phyloP scores from a whole-genome alignment of 2,113 vertebrate species.

The Danionella cerebrum region DNA sequence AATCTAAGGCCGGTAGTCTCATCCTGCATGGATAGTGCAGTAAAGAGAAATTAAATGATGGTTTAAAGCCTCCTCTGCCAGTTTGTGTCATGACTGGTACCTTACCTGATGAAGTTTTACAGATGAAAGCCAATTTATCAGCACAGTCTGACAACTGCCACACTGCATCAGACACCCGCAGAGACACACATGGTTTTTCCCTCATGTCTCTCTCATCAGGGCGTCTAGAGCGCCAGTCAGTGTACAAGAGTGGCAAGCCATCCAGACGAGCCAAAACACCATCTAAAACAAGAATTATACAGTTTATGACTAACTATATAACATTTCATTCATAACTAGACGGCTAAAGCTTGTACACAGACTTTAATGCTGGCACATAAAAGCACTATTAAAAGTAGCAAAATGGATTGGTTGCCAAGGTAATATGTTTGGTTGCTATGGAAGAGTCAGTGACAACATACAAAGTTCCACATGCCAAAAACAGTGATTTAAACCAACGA shows the following conservation, averaged over 20 bases:
- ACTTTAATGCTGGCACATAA: too few species aligned
- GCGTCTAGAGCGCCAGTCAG: constrained; percentile 75
- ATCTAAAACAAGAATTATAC: constrained; percentile 54
- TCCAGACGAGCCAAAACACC: constrained; percentile 73
- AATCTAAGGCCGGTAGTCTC: background rate
- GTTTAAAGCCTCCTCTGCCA: background rate
- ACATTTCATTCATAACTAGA: too few species aligned
- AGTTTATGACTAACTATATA: too few species aligned
- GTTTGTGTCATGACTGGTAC: background rate
- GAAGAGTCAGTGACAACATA: too few species aligned
- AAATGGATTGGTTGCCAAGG: too few species aligned
- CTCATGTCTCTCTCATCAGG: constrained; percentile 59
- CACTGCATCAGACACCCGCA: constrained; percentile 66
- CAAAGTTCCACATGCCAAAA: too few species aligned
- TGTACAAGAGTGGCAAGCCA: constrained; percentile 71
- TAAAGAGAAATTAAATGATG: background rate
- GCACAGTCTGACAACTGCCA: constrained; percentile 74
- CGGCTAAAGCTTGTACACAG: too few species aligned
- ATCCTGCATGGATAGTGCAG: background rate
- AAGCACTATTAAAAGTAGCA: too few species aligned
- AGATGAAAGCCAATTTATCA: constrained; percentile 76
- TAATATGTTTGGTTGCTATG: too few species aligned
- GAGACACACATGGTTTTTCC: constrained; percentile 67
- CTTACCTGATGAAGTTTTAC: constrained; percentile 78
- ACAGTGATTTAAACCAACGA: too few species aligned